Evolutionary conservation across 2,113 vertebrate genomes (phyloP).

Genomic region (Phalacrocorax pelagicus): DNA sequence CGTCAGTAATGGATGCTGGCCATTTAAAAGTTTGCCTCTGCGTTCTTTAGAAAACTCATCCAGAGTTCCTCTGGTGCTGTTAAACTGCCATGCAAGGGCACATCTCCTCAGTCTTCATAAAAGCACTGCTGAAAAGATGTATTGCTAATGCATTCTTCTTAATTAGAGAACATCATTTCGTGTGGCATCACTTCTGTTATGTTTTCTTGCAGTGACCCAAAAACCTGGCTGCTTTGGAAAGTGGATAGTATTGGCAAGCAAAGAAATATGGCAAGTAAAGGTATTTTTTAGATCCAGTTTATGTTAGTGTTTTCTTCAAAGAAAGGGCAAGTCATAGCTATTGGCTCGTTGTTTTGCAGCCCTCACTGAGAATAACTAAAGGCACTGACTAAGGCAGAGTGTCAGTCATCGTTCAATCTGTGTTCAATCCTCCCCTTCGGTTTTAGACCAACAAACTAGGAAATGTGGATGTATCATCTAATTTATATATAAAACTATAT

Average conservation of each 20-base stretch:
- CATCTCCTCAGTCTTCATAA: background rate
- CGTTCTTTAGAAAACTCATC: background rate
- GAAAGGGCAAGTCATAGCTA: background rate
- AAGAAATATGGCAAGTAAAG: conserved; percentile 50
- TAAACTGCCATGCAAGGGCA: background rate
- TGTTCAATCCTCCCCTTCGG: background rate
- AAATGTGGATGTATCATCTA: background rate
- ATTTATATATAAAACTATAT: background rate
- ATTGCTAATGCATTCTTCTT: background rate
- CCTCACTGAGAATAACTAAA: background rate
- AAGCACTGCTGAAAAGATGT: background rate
- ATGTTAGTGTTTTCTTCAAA: background rate
- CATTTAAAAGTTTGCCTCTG: background rate
- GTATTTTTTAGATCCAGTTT: conserved; percentile 27
- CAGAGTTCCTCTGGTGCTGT: background rate
- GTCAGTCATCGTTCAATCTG: background rate
- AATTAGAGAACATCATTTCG: background rate
- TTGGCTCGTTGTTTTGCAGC: background rate
- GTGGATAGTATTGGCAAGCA: conserved; percentile 46
- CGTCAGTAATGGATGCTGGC: background rate
- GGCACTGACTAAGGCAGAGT: background rate
- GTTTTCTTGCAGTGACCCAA: conserved; percentile 52
- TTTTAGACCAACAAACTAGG: background rate
- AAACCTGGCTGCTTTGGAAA: conserved; percentile 58
- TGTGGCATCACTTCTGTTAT: conserved; percentile 37